Conservation (phyloP, 92 coral and sea anemone genomes). For the Parazoanthus atlanticus region DNA sequence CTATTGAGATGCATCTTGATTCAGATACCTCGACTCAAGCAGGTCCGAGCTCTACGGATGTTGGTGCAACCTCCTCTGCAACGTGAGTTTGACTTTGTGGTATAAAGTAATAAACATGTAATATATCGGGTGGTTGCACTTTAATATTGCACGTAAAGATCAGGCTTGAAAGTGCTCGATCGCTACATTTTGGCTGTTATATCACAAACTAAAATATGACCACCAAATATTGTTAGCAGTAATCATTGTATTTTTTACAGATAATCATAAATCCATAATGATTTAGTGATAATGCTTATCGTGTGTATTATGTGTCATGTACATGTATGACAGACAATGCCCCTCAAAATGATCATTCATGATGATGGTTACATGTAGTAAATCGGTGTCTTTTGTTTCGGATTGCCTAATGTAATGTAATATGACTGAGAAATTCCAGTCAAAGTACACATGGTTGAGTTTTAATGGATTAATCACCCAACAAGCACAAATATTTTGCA, state of each 20-base stretch:
- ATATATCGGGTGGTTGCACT: neutral
- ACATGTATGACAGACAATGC: neutral
- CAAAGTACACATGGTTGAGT: neutral
- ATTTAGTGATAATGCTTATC: neutral
- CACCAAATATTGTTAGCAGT: neutral
- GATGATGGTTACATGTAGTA: neutral
- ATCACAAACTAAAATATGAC: neutral
- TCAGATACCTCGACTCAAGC: slow-evolving; percentile 54
- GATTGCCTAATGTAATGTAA: neutral
- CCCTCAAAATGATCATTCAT: neutral
- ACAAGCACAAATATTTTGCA: neutral
- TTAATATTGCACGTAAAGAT: neutral
- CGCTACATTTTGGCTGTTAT: neutral
- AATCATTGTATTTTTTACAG: neutral
- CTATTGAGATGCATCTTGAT: slow-evolving; percentile 97
- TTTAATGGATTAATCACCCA: neutral
- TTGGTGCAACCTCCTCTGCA: slow-evolving; percentile 45
- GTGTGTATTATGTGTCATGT: neutral
- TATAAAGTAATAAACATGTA: neutral
- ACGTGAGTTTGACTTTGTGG: neutral
- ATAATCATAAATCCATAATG: too few relatives aligned
- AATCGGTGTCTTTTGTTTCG: neutral
- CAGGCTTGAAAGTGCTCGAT: neutral
- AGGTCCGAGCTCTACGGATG: slow-evolving; percentile 38
- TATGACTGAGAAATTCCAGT: neutral